A percentile compares a stretch with the other conserved stretches of the same genome.
Conservation (phyloP, 2,888 invertebrate species). For the Drosophila incognita region DNA sequence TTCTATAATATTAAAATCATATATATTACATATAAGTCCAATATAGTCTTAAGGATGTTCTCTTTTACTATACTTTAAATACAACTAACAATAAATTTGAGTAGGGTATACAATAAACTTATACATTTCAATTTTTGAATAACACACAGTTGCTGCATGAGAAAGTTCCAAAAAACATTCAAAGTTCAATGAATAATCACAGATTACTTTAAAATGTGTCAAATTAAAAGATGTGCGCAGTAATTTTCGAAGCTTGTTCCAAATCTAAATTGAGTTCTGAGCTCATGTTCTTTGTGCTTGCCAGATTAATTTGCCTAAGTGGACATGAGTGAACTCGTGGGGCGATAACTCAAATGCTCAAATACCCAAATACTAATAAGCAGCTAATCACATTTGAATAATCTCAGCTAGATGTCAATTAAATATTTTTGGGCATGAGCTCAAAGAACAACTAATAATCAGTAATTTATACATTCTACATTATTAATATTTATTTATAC, state of each 20-base stretch:
- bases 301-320: neutral
- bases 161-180: neutral
- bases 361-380: neutral
- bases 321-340: neutral
- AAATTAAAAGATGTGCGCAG: neutral
- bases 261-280: neutral
- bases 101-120: neutral
- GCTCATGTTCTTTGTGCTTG: neutral
- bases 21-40: neutral
- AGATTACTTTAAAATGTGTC: neutral
- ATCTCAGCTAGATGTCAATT: neutral
- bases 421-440: neutral
- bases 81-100: rapidly evolving
- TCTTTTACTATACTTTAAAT: neutral
- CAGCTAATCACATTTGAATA: neutral
- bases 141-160: neutral
- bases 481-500: neutral
- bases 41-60: neutral
- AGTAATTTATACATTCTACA: neutral
- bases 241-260: neutral
- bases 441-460: neutral
- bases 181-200: neutral
- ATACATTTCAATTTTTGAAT: neutral
- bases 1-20: neutral
- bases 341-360: neutral